Evolutionary conservation across 1,140 invertebrate genomes (phyloP).

Genomic region (Leptestheria dahalacensis): DNA sequence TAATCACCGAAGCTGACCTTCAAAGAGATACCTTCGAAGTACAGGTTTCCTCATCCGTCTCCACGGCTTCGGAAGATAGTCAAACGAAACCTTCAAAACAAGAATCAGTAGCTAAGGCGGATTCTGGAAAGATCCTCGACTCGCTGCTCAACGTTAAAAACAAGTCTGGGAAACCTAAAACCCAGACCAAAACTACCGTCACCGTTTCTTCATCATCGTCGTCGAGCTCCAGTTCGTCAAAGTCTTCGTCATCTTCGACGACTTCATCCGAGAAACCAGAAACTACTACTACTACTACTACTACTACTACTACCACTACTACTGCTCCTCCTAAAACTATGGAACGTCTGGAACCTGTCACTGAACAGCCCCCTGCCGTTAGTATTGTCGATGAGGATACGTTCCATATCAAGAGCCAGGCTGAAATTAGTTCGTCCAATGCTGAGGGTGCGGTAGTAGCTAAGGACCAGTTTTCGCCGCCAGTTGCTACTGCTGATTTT

Average conservation of each 20-base stretch:
- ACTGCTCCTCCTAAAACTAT: constrained; percentile 29
- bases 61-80: neutral
- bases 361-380: neutral
- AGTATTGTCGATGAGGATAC: too few species aligned
- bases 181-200: neutral
- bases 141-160: neutral
- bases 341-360: constrained; percentile 23
- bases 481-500: too few species aligned
- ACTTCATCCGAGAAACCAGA: constrained; percentile 15
- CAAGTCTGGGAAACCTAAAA: neutral
- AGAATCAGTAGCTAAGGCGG: too few species aligned
- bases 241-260: neutral
- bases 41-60: too few species aligned
- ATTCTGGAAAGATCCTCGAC: neutral
- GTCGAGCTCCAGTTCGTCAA: too few species aligned
- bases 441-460: too few species aligned
- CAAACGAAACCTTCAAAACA: neutral
- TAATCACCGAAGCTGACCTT: too few species aligned
- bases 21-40: too few species aligned
- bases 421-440: too few species aligned
- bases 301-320: constrained; percentile 22
- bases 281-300: constrained; percentile 17
- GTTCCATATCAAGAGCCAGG: too few species aligned
- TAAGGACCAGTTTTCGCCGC: too few species aligned
- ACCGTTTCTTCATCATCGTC: constrained; percentile 1